phyloP scores from a whole-genome alignment of 2,113 vertebrate genomes.

The Uropsilus gracilis region DNA sequence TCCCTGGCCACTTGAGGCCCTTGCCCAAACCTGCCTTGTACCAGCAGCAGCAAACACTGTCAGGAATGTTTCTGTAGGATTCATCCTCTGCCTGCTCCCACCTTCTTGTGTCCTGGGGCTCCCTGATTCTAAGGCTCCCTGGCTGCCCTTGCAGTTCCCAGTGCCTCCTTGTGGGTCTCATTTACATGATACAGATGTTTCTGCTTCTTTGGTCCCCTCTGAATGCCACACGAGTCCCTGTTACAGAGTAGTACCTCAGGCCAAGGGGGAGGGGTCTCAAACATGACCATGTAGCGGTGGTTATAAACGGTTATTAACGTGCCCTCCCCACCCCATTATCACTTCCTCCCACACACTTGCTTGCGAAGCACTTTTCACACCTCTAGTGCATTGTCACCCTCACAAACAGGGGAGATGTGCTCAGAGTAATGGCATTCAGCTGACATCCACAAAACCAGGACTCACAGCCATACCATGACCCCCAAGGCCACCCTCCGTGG shows the following conservation, averaged over 20 bases:
- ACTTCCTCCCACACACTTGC: background rate
- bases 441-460: background rate
- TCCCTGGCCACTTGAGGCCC: background rate
- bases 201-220: background rate
- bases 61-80: background rate
- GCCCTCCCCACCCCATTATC: background rate
- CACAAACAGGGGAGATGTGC: background rate
- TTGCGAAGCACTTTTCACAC: background rate
- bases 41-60: background rate
- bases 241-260: background rate
- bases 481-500: too few relatives aligned
- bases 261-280: background rate
- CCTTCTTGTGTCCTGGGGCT: background rate
- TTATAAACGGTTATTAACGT: too few relatives aligned
- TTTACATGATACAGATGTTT: background rate
- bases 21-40: too few relatives aligned
- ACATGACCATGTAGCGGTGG: rapidly evolving
- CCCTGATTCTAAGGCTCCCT: background rate
- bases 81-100: background rate
- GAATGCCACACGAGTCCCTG: background rate
- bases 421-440: background rate
- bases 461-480: background rate
- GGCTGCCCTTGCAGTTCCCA: background rate
- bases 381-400: background rate
- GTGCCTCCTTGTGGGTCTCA: background rate